A percentile compares a stretch with the other conserved stretches of the same genome.
phyloP scores from a whole-genome alignment of 92 coral and sea anemone species.

The Muricea muricata region DNA sequence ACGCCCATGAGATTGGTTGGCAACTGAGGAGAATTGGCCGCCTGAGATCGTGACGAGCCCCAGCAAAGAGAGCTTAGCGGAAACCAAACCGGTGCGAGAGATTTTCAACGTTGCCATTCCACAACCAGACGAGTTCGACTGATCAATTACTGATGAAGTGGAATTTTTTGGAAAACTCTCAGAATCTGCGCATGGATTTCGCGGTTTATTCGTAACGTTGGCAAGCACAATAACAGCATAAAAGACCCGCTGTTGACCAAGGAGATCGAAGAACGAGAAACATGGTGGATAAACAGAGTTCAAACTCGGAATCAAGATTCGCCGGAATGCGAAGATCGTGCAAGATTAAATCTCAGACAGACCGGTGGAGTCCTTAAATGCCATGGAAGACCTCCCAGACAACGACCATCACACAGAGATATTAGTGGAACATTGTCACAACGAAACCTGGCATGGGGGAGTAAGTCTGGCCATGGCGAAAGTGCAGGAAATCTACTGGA shows the following conservation, averaged over 20 bases:
- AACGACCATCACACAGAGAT: background rate
- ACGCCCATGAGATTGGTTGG: background rate
- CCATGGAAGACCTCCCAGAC: slow-evolving; percentile 7
- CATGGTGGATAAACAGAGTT: too few species aligned
- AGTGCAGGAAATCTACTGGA: background rate
- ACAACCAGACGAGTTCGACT: slow-evolving; percentile 31
- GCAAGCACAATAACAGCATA: background rate
- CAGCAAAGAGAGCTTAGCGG: background rate
- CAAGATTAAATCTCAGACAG: background rate
- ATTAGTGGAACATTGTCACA: background rate
- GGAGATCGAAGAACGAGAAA: background rate
- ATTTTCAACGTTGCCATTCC: slow-evolving; percentile 36
- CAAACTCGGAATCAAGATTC: too few species aligned
- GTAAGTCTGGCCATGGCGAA: background rate
- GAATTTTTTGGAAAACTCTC: slow-evolving; percentile 31
- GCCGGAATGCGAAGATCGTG: background rate
- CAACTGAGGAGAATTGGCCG: background rate
- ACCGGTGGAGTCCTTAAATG: background rate
- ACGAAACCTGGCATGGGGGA: background rate
- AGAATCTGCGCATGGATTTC: slow-evolving; percentile 49
- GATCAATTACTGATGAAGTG: slow-evolving; percentile 30
- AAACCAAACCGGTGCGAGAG: slow-evolving; percentile 15
- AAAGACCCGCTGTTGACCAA: slow-evolving; percentile 62
- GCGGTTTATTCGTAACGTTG: slow-evolving; percentile 35
- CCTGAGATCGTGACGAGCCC: background rate